Percentiles rank a stretch among this genome's conserved stretches.
These are phyloP conservation scores for Sturnira hondurensis DNA, from an alignment of 2,113 vertebrate genomes.

Conservation along the genomic window DNA sequence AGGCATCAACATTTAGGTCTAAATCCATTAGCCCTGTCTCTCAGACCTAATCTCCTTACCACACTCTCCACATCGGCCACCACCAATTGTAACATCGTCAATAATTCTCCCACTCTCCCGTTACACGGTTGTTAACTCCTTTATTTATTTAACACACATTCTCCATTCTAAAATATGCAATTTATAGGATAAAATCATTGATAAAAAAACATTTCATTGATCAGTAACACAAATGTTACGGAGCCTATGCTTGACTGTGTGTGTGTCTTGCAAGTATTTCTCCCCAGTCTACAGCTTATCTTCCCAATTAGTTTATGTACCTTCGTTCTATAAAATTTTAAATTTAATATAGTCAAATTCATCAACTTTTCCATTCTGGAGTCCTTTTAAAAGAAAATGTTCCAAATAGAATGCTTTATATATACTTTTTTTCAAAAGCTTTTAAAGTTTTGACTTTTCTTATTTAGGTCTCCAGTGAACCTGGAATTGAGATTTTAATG, in stretches of 20 bases:
- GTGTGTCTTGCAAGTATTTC: neutral
- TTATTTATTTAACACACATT: neutral
- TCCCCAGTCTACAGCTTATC: neutral
- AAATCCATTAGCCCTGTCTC: neutral
- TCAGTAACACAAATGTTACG: neutral
- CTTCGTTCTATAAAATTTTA: neutral
- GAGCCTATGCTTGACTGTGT: neutral
- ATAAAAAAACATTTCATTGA: neutral
- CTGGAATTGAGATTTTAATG: constrained; percentile 20
- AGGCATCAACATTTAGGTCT: neutral
- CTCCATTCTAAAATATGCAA: neutral
- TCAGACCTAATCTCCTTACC: neutral
- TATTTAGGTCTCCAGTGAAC: neutral
- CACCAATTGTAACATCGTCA: neutral
- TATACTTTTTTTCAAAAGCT: neutral
- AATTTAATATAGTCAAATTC: neutral
- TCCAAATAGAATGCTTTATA: neutral
- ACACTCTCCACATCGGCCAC: neutral
- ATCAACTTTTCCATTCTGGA: neutral
- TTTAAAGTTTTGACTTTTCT: neutral
- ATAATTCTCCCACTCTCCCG: neutral
- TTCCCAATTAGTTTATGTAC: neutral
- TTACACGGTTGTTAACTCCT: neutral
- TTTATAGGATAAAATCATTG: neutral
- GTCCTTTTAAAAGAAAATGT: neutral